Evolutionary conservation across 2,797 vertebrate species (phyloP).

Genomic region (Arctocebus calabarensis): DNA sequence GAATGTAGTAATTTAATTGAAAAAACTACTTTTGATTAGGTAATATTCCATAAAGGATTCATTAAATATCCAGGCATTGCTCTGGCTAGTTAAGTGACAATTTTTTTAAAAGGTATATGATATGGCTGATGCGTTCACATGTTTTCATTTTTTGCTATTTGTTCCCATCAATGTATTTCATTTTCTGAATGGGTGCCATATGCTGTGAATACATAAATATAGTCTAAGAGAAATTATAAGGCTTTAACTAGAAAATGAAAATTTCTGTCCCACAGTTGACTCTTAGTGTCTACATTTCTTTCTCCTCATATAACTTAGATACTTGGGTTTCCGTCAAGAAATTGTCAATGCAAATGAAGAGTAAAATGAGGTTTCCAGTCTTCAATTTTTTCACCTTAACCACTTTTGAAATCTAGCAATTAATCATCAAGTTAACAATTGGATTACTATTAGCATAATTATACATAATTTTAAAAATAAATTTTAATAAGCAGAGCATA

Average conservation of each 20-base stretch:
- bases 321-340: background rate
- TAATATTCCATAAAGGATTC: background rate
- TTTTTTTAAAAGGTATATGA: background rate
- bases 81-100: background rate
- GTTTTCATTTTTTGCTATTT: background rate
- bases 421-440: background rate
- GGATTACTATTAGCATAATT: background rate
- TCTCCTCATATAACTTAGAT: background rate
- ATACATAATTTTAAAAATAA: background rate
- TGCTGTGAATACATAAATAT: background rate
- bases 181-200: background rate
- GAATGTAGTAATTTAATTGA: background rate
- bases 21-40: background rate
- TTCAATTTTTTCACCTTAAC: background rate
- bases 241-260: background rate
- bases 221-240: conserved; percentile 12
- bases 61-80: background rate
- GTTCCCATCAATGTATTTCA: background rate
- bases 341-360: background rate
- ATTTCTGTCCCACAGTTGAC: background rate
- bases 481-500: background rate
- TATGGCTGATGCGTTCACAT: background rate
- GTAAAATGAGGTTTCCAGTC: background rate
- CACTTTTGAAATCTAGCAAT: background rate
- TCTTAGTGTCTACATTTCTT: background rate